Evolutionary conservation across 2,113 vertebrate genomes (phyloP).

Genomic region (Oncorhynchus masou): DNA sequence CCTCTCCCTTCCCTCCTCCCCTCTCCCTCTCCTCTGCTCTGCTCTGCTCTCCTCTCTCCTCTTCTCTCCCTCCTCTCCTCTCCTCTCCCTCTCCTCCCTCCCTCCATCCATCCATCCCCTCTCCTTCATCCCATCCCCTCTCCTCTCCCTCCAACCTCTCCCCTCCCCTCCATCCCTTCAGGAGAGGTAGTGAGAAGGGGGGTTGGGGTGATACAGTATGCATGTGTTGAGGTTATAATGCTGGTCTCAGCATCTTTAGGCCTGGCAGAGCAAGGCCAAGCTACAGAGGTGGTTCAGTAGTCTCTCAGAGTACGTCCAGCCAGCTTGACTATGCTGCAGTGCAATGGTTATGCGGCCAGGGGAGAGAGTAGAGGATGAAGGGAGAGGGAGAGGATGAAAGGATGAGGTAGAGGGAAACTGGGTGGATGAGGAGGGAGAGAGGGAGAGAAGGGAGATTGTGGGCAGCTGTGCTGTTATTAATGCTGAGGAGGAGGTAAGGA

Average conservation of each 20-base stretch:
- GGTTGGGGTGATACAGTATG: neutral
- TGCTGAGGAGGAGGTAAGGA: neutral
- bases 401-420: too few relatives aligned
- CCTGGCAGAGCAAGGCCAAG: neutral
- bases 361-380: neutral
- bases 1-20: neutral
- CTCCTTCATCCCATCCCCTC: too few relatives aligned
- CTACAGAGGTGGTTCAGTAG: neutral
- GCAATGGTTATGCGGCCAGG: neutral
- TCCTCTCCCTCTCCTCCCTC: too few relatives aligned
- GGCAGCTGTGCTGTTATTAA: neutral
- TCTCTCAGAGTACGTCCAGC: neutral
- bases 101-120: neutral
- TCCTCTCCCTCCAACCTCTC: too few relatives aligned
- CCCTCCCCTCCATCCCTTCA: neutral
- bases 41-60: too few relatives aligned
- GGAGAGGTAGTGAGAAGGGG: too few relatives aligned
- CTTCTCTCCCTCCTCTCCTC: conserved; percentile 12
- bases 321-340: neutral
- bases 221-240: neutral
- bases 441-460: too few relatives aligned
- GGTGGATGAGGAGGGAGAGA: neutral
- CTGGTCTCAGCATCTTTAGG: conserved; percentile 10
- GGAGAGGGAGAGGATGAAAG: neutral
- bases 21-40: too few relatives aligned